Conservation (phyloP, 2,113 vertebrate genomes). For the Chloroceryle aenea region DNA sequence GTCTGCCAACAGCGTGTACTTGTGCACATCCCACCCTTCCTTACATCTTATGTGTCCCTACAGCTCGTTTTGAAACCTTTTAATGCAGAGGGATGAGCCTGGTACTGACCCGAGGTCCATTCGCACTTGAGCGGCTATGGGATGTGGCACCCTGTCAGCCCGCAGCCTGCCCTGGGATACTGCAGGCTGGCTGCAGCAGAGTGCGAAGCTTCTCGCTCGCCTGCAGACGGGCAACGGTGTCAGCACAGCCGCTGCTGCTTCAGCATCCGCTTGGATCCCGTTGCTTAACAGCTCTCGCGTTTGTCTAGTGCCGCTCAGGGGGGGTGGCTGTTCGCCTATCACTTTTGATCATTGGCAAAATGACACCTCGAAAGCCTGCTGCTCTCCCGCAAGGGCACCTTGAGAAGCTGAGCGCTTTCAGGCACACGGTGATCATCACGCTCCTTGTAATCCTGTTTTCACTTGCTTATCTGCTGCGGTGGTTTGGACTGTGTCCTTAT, state of each 20-base stretch:
- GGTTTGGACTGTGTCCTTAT: not conserved
- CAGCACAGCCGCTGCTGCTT: accelerated
- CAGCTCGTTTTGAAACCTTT: not conserved
- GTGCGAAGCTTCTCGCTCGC: not conserved
- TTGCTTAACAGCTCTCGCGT: accelerated
- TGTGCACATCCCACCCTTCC: accelerated
- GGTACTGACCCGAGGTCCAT: accelerated
- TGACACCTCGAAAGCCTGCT: accelerated
- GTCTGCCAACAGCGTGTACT: accelerated
- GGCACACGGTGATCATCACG: accelerated
- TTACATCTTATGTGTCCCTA: accelerated
- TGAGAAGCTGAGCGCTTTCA: not conserved
- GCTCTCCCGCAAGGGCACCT: not conserved
- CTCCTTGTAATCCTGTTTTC: not conserved
- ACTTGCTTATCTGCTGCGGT: not conserved
- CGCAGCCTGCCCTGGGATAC: accelerated
- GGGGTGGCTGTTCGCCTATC: not conserved
- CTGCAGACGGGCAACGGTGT: accelerated
- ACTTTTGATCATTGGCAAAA: not conserved
- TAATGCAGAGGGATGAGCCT: not conserved
- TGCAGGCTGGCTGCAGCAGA: not conserved
- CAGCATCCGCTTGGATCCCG: not conserved
- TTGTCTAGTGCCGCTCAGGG: not conserved
- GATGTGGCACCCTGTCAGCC: not conserved
- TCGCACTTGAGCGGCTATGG: not conserved